Evolutionary conservation across 30 jellyfish, hydroid and myxozoan genomes (phyloP).

Genomic region (Sanderia malayensis): DNA sequence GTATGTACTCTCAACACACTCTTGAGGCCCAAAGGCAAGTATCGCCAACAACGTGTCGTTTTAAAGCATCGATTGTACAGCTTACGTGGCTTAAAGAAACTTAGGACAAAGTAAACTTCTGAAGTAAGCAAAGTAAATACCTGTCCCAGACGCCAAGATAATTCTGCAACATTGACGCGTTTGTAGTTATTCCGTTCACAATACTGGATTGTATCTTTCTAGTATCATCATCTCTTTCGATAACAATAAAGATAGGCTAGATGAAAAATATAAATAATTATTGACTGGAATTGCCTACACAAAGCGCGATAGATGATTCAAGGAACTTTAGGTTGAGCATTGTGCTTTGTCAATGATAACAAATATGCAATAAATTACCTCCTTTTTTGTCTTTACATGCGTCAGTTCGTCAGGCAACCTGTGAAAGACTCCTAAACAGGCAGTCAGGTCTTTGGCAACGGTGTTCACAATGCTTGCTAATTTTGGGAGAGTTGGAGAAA

Average conservation of each 20-base stretch:
- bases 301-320: too few species aligned
- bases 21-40: too few species aligned
- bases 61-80: too few species aligned
- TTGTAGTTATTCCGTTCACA: constrained; percentile 75
- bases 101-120: too few species aligned
- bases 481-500: constrained; percentile 71
- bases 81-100: too few species aligned
- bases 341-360: too few species aligned
- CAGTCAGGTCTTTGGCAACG: constrained; percentile 76
- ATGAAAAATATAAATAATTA: constrained; percentile 7
- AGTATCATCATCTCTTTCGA: constrained; percentile 94
- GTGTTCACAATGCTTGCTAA: constrained; percentile 76
- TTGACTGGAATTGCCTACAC: not conserved
- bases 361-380: too few species aligned
- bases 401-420: constrained; percentile 85
- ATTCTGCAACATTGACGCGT: constrained; percentile 58
- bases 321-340: too few species aligned
- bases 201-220: constrained; percentile 73
- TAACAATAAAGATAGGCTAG: constrained; percentile 70
- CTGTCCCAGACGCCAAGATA: constrained; percentile 91
- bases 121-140: constrained; percentile 13
- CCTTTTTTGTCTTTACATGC: constrained; percentile 54
- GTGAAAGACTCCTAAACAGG: constrained; percentile 65
- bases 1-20: too few species aligned
- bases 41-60: too few species aligned